A percentile compares a stretch with the other conserved stretches of the same genome.
Evolutionary conservation across 2,888 invertebrate genomes (phyloP).

Genomic region (Frankliniella intonsa): DNA sequence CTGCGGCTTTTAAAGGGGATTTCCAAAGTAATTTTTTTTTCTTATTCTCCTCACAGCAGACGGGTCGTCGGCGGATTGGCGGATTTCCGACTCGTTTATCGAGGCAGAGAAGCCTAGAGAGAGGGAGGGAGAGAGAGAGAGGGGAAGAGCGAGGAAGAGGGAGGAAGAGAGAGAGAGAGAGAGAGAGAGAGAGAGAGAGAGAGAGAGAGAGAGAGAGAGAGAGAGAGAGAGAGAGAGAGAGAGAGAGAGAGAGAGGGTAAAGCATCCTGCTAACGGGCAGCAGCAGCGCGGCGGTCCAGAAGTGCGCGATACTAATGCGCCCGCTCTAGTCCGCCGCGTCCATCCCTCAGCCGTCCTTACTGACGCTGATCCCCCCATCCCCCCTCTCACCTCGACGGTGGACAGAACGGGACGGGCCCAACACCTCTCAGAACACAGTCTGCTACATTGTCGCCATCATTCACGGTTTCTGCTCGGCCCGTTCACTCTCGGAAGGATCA

Average conservation of each 20-base stretch:
- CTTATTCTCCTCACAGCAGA: too few relatives aligned
- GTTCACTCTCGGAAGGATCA: not conserved
- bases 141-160: not conserved
- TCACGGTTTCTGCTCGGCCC: not conserved
- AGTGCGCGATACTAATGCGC: not conserved
- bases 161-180: not conserved
- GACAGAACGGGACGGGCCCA: not conserved
- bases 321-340: not conserved
- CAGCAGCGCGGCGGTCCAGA: not conserved
- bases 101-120: too few relatives aligned
- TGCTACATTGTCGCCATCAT: slow-evolving; percentile 14
- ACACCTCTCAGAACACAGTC: not conserved
- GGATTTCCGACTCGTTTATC: too few relatives aligned
- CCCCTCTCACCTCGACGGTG: not conserved
- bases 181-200: not conserved
- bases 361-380: not conserved
- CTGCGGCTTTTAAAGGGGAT: too few relatives aligned
- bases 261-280: not conserved
- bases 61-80: too few relatives aligned
- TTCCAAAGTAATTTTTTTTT: too few relatives aligned
- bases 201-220: not conserved
- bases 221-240: not conserved
- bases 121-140: not conserved
- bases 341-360: not conserved
- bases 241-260: not conserved